Conservation (phyloP, 2,888 invertebrate genomes). For the Pristionchus arcanus region DNA sequence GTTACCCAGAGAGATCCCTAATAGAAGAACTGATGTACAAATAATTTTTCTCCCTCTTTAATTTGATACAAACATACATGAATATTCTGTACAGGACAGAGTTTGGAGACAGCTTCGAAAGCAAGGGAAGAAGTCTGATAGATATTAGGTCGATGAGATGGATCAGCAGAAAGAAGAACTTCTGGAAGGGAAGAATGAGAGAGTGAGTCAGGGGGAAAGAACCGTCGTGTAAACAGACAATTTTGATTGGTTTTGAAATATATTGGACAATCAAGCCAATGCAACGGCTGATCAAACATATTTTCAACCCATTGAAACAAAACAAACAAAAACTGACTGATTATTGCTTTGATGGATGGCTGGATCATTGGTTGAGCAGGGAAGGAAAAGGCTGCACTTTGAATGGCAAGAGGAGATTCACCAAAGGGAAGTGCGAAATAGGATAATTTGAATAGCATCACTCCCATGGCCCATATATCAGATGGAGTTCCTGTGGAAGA, state of each 20-base stretch:
- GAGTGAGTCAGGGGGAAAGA: not conserved
- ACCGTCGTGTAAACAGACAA: constrained; percentile 43
- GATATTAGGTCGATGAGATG: constrained; percentile 90
- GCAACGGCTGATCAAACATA: not conserved
- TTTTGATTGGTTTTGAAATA: not conserved
- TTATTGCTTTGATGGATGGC: constrained; percentile 86
- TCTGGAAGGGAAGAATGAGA: constrained; percentile 81
- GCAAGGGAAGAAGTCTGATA: constrained; percentile 81
- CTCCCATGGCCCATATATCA: constrained; percentile 86
- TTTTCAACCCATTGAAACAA: not conserved
- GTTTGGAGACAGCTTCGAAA: constrained; percentile 79
- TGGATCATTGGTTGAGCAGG: constrained; percentile 88
- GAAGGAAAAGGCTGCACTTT: constrained; percentile 90
- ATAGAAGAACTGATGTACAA: constrained; percentile 58
- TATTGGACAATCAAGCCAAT: constrained; percentile 11
- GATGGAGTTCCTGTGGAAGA: constrained; percentile 67
- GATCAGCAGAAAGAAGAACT: constrained; percentile 90
- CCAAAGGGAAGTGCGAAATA: constrained; percentile 93
- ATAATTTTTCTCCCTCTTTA: not conserved
- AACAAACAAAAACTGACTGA: constrained; percentile 83
- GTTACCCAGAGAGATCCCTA: not conserved
- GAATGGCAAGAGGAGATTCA: constrained; percentile 93
- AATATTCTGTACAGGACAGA: constrained; percentile 81
- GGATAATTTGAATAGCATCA: constrained; percentile 91
- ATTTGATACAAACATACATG: constrained; percentile 78